A percentile compares a stretch with the other conserved stretches of the same genome.
Evolutionary conservation across 2,888 invertebrate species (phyloP).

Genomic region (Mamestra brassicae): DNA sequence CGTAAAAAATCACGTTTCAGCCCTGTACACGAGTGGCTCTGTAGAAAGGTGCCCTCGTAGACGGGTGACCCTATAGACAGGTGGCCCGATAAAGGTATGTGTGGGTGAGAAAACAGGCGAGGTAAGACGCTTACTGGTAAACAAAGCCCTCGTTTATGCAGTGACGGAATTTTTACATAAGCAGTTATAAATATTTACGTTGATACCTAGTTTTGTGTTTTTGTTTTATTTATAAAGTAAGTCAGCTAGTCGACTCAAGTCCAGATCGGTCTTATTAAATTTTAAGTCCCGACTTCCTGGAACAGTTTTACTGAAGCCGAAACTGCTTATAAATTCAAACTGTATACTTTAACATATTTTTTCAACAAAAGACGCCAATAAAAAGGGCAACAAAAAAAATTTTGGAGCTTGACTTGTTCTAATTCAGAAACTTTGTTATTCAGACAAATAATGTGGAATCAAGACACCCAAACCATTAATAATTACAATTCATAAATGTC

Average conservation of each 20-base stretch:
- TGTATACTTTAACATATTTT: too few relatives aligned
- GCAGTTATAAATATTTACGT: conserved; percentile 16
- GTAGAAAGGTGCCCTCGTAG: not conserved
- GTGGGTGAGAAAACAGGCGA: conserved; percentile 39
- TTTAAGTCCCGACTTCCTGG: too few relatives aligned
- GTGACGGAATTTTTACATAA: conserved; percentile 3
- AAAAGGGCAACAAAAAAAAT: too few relatives aligned
- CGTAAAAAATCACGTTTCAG: conserved; percentile 37
- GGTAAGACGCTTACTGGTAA: conserved; percentile 30
- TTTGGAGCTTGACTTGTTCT: too few relatives aligned
- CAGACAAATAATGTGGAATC: not conserved
- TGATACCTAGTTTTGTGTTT: not conserved
- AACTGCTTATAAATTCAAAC: too few relatives aligned
- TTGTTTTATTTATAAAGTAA: not conserved
- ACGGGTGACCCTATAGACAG: not conserved
- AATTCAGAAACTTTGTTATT: not conserved
- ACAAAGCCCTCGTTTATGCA: conserved; percentile 22
- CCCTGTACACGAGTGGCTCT: not conserved
- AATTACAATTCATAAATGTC: too few relatives aligned
- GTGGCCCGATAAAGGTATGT: not conserved
- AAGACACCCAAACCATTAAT: not conserved
- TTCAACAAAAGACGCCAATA: too few relatives aligned
- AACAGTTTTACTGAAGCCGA: too few relatives aligned
- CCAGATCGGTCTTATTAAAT: not conserved
- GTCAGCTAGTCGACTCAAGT: not conserved